Percentiles rank a stretch among this genome's conserved stretches.
These are phyloP conservation scores for Oscheius myriophilus DNA, from an alignment of 2,888 invertebrate genomes.

Conservation along the genomic window DNA sequence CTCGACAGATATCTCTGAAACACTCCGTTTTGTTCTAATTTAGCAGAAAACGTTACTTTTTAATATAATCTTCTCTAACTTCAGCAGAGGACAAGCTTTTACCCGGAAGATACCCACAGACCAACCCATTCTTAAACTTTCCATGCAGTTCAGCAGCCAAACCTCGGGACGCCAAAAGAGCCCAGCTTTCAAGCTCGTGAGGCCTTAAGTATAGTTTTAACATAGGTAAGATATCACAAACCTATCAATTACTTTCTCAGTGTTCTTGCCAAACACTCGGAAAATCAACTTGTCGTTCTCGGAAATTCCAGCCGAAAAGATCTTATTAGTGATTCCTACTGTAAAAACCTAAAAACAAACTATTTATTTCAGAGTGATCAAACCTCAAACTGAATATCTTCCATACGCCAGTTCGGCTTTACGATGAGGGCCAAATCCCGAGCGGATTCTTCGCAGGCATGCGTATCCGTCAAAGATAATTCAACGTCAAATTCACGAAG, in stretches of 20 bases:
- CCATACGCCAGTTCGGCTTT: slow-evolving; percentile 46
- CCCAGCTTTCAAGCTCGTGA: slow-evolving; percentile 60
- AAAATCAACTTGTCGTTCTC: slow-evolving; percentile 59
- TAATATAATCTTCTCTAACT: slow-evolving; percentile 69
- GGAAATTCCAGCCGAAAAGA: slow-evolving; percentile 52
- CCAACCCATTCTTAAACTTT: slow-evolving; percentile 90
- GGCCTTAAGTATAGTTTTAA: slow-evolving; percentile 45
- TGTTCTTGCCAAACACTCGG: slow-evolving; percentile 69
- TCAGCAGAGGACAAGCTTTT: slow-evolving; percentile 71
- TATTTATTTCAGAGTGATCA: not conserved
- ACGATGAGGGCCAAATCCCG: slow-evolving; percentile 34
- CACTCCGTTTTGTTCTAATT: not conserved
- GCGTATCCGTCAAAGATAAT: slow-evolving; percentile 23
- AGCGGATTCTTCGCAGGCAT: slow-evolving; percentile 33
- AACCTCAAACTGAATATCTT: slow-evolving; percentile 43
- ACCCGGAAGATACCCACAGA: slow-evolving; percentile 84
- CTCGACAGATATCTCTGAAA: slow-evolving; percentile 59
- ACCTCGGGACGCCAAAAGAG: slow-evolving; percentile 49
- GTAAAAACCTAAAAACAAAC: slow-evolving; percentile 57
- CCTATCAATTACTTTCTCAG: slow-evolving; percentile 69
- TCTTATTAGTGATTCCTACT: slow-evolving; percentile 69
- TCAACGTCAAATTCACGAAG: slow-evolving; percentile 16
- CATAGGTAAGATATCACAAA: slow-evolving; percentile 14
- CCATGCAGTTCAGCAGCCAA: slow-evolving; percentile 88
- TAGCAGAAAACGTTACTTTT: slow-evolving; percentile 41